phyloP scores from a whole-genome alignment of 2,113 vertebrate genomes.

The Charina bottae region DNA sequence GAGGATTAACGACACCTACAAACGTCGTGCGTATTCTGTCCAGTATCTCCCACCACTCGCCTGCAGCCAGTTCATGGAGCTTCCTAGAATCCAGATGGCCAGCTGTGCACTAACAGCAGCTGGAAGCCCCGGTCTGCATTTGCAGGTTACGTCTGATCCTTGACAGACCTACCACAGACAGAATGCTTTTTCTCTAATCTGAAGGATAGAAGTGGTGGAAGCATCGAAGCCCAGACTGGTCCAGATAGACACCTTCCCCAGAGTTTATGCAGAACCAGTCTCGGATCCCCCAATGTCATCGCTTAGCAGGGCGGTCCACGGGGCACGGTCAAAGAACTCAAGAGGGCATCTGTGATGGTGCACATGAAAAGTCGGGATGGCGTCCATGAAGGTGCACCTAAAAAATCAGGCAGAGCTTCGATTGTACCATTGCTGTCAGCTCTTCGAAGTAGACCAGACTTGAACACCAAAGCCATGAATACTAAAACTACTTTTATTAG shows the following conservation, averaged over 20 bases:
- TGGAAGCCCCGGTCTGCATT: neutral
- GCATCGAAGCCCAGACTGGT: no score
- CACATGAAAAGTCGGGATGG: neutral
- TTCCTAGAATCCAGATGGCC: neutral
- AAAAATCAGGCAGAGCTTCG: neutral
- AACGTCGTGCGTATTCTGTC: constrained; percentile 72
- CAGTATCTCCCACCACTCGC: neutral
- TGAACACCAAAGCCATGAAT: neutral
- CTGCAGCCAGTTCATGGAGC: neutral
- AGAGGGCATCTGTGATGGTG: no score
- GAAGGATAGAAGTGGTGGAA: no score
- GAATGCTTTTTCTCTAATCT: neutral
- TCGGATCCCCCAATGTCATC: neutral
- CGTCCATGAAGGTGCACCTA: neutral
- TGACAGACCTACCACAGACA: neutral
- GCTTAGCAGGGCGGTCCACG: neutral
- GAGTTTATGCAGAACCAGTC: neutral
- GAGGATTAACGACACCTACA: constrained; percentile 79
- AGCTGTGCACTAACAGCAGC: neutral
- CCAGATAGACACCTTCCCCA: no score
- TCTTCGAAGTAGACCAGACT: neutral
- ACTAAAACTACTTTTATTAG: no score
- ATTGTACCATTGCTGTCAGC: neutral
- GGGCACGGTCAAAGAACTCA: neutral
- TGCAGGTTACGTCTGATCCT: neutral